A percentile compares a stretch with the other conserved stretches of the same genome.
These are phyloP conservation scores for Eumacrocentrus americanus DNA, from an alignment of 2,888 invertebrate species.

Conservation along the genomic window DNA sequence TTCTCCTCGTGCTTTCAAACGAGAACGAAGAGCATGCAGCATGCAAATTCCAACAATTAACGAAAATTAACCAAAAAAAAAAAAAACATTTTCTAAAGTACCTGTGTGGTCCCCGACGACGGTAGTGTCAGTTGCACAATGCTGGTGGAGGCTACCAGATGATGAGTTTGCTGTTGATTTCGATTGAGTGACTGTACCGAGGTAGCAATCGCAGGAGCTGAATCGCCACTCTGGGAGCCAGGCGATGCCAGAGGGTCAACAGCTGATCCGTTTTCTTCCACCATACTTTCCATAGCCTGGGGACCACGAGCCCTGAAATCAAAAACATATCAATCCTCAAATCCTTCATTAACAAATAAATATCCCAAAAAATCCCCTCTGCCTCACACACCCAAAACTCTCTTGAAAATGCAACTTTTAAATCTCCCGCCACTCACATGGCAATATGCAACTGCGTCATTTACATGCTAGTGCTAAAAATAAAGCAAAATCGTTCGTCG, in stretches of 20 bases:
- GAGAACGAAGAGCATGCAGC: no score
- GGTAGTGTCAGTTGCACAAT: conserved; percentile 87
- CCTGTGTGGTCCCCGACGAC: conserved; percentile 56
- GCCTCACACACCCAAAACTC: background rate
- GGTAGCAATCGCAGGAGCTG: conserved; percentile 64
- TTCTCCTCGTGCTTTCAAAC: no score
- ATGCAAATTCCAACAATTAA: background rate
- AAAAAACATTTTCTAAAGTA: conserved; percentile 40
- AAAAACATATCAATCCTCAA: background rate
- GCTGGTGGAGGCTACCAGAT: conserved; percentile 70
- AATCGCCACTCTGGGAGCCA: conserved; percentile 63
- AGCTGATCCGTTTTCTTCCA: conserved; percentile 84
- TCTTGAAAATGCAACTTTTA: background rate
- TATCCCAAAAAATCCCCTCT: background rate
- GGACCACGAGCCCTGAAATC: conserved; percentile 70
- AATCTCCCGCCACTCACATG: conserved; percentile 32
- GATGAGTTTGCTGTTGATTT: conserved; percentile 61
- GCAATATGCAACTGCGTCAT: conserved; percentile 52
- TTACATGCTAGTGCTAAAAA: conserved; percentile 56
- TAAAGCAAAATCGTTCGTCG: conserved; percentile 48
- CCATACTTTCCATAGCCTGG: conserved; percentile 87
- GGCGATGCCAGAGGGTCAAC: conserved; percentile 65
- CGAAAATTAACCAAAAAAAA: conserved; percentile 7
- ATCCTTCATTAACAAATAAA: background rate
- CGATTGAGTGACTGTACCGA: conserved; percentile 64